Conservation (phyloP, 2,113 vertebrate species). For the Ranitomeya variabilis region DNA sequence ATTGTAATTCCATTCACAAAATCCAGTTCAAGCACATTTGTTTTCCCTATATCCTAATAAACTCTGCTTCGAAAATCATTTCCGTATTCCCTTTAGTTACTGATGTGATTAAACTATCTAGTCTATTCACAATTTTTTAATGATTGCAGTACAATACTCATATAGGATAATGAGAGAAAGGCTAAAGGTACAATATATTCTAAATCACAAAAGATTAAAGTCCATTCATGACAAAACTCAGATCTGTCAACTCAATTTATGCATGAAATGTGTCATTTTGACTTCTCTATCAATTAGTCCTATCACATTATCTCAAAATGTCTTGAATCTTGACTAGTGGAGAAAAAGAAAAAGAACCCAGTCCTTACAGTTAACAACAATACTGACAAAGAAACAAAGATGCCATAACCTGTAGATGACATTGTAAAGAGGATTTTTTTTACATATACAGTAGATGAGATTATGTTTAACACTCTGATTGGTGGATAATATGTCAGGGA, state of each 20-base stretch:
- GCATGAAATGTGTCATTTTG: not conserved
- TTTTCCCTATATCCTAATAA: not conserved
- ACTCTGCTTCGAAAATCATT: not conserved
- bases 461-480: not conserved
- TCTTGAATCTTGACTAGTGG: not conserved
- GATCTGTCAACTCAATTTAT: not conserved
- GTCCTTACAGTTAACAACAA: not conserved
- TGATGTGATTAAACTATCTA: slow-evolving; percentile 23
- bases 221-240: not conserved
- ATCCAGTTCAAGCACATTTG: not conserved
- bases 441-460: not conserved
- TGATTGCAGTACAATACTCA: slow-evolving; percentile 16
- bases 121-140: not conserved
- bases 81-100: slow-evolving; percentile 2
- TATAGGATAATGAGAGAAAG: slow-evolving; percentile 9
- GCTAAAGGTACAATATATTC: slow-evolving; percentile 19
- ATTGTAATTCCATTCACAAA: not conserved
- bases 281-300: slow-evolving; percentile 1
- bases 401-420: not conserved
- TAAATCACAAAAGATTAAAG: slow-evolving; percentile 15
- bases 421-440: not conserved
- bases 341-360: not conserved
- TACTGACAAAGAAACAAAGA: not conserved
- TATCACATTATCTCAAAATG: not conserved
- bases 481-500: not conserved